These are phyloP conservation scores for Oligia strigilis DNA, from an alignment of 2,888 invertebrate genomes.

Conservation along the genomic window DNA sequence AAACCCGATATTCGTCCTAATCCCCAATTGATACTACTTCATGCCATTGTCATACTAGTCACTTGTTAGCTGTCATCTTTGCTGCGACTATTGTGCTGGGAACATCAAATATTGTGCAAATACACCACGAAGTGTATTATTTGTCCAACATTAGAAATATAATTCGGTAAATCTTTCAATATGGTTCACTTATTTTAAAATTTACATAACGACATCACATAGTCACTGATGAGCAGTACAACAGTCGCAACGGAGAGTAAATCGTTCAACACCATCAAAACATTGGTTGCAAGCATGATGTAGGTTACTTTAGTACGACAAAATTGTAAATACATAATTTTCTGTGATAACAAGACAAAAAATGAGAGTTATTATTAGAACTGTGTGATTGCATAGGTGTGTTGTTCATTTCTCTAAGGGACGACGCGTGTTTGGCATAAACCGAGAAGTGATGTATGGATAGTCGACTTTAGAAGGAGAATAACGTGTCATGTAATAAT, in stretches of 20 bases:
- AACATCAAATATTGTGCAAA: constrained; percentile 38
- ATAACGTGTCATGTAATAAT: constrained; percentile 52
- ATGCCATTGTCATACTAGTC: constrained; percentile 79
- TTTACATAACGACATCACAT: constrained; percentile 18
- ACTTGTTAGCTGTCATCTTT: constrained; percentile 74
- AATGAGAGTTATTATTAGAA: constrained; percentile 88
- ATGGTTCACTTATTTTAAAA: constrained; percentile 39
- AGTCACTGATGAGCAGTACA: constrained; percentile 47
- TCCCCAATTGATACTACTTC: constrained; percentile 74
- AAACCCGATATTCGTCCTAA: constrained; percentile 77
- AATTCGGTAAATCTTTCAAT: constrained; percentile 38
- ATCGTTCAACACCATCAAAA: constrained; percentile 80
- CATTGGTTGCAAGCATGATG: constrained; percentile 86
- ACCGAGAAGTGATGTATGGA: constrained; percentile 53
- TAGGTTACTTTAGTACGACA: constrained; percentile 88
- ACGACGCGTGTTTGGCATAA: constrained; percentile 80
- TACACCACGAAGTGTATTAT: constrained; percentile 16
- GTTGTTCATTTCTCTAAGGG: constrained; percentile 85
- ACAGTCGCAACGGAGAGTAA: constrained; percentile 74
- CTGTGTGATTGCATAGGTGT: constrained; percentile 89
- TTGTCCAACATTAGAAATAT: constrained; percentile 35
- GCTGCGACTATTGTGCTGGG: constrained; percentile 72
- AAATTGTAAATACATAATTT: constrained; percentile 91
- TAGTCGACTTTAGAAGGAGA: constrained; percentile 49
- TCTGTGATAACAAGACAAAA: constrained; percentile 90